Conservation (phyloP, 1,140 invertebrate genomes). For the Achroia grisella region DNA sequence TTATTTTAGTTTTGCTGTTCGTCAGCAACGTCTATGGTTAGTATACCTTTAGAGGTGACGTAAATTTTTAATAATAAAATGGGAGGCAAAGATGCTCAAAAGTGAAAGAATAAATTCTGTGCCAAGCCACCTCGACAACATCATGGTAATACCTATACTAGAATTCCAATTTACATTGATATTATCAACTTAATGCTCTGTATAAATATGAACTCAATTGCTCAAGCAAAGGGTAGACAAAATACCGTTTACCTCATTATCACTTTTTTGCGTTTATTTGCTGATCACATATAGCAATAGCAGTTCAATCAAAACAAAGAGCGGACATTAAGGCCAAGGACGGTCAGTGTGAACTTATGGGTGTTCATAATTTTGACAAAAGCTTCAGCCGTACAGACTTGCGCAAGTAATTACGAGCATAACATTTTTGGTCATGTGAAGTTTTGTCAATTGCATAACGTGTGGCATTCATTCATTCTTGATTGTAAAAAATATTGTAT, state of each 20-base stretch:
- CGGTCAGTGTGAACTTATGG: constrained; percentile 41
- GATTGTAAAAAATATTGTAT: too few species aligned
- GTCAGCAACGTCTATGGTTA: too few species aligned
- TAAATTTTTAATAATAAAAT: too few species aligned
- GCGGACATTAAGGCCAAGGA: constrained; percentile 57
- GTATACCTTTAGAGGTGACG: too few species aligned
- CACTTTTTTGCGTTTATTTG: constrained; percentile 41
- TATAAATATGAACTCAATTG: neutral
- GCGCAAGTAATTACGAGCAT: constrained; percentile 45
- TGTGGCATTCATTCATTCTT: neutral
- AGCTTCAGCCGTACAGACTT: constrained; percentile 42
- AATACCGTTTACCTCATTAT: constrained; percentile 30
- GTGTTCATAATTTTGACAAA: constrained; percentile 56
- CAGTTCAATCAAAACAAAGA: constrained; percentile 36
- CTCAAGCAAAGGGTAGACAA: constrained; percentile 11
- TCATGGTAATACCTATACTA: too few species aligned
- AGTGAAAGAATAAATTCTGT: too few species aligned
- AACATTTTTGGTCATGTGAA: constrained; percentile 23
- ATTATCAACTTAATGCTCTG: neutral
- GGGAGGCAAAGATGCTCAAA: too few species aligned
- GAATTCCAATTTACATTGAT: too few species aligned
- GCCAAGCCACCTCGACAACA: too few species aligned
- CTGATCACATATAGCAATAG: constrained; percentile 40
- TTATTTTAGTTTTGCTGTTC: too few species aligned
- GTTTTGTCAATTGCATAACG: constrained; percentile 20